Conservation (phyloP, 2,797 vertebrate species). For the Smutsia gigantea region DNA sequence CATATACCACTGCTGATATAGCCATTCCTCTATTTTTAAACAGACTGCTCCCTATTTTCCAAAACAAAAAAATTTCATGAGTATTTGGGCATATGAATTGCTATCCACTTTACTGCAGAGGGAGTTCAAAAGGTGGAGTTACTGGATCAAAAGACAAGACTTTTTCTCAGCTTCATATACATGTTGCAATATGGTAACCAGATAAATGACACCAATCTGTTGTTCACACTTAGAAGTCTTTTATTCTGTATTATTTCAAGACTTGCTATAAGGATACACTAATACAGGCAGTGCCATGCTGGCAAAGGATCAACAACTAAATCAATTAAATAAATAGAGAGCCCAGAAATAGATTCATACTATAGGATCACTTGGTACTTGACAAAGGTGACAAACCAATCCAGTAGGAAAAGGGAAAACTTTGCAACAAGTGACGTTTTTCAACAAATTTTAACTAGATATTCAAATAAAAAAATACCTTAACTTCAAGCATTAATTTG, state of each 20-base stretch:
- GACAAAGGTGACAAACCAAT: not conserved
- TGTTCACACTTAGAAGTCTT: not conserved
- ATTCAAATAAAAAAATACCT: not conserved
- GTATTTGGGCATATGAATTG: not conserved
- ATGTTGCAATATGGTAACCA: not conserved
- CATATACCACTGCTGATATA: not conserved
- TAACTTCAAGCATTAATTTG: not conserved
- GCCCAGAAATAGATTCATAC: not conserved
- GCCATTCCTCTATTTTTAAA: not conserved
- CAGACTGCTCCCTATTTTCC: not conserved
- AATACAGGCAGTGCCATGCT: not conserved
- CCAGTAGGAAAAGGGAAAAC: not conserved
- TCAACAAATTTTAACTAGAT: not conserved
- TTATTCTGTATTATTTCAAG: not conserved
- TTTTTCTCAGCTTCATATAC: not conserved
- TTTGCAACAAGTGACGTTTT: not conserved
- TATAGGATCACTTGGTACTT: not conserved
- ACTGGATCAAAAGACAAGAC: not conserved
- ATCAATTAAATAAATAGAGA: not conserved
- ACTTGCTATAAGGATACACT: not conserved
- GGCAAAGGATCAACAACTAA: not conserved
- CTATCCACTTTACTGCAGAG: not conserved
- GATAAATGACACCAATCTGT: not conserved
- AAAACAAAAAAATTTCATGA: not conserved
- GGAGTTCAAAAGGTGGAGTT: not conserved